phyloP scores from a whole-genome alignment of 2,888 invertebrate species.

The Hemicrepidius hirtus region DNA sequence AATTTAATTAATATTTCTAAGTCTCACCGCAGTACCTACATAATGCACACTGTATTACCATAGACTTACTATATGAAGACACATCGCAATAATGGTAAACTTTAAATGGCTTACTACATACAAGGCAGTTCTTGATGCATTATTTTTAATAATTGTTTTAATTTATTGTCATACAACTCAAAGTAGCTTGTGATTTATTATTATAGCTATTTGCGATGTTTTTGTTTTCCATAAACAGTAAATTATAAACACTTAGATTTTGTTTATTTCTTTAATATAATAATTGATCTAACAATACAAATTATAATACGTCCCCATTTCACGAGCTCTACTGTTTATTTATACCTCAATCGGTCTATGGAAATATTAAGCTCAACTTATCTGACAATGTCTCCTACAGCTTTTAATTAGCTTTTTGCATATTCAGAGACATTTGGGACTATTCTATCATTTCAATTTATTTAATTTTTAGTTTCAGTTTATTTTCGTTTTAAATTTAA shows the following conservation, averaged over 20 bases:
- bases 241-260: no score
- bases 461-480: constrained; percentile 30
- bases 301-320: no score
- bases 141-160: no score
- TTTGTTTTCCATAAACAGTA: no score
- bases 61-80: constrained; percentile 22
- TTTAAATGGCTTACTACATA: no score
- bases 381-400: constrained; percentile 47
- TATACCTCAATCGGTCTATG: constrained; percentile 39
- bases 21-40: constrained; percentile 48
- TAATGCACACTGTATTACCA: constrained; percentile 41
- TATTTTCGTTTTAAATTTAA: background rate
- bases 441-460: constrained; percentile 36
- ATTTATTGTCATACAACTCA: no score
- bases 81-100: no score
- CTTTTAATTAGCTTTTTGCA: constrained; percentile 52
- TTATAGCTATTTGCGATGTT: no score
- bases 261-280: no score
- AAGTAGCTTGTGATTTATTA: no score
- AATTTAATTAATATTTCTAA: constrained; percentile 63
- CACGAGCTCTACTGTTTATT: constrained; percentile 35
- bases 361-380: constrained; percentile 47
- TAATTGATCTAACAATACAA: no score
- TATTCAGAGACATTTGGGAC: constrained; percentile 41
- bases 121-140: no score